Percentiles rank a stretch among this genome's conserved stretches.
phyloP scores from a whole-genome alignment of 1,140 invertebrate species.

The Drosophila tristis region DNA sequence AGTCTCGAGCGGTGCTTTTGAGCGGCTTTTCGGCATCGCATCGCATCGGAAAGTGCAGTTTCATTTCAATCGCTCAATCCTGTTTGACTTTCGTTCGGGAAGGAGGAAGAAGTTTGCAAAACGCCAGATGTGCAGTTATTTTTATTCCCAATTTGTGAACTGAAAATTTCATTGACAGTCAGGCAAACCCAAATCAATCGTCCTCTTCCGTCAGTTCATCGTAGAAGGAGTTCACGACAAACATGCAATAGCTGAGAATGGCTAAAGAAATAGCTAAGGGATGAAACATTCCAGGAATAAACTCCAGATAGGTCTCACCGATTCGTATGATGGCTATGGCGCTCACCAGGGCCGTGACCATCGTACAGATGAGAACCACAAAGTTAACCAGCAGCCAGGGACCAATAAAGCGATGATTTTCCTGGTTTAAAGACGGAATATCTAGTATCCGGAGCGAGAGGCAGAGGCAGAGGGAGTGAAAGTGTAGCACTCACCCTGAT shows the following conservation, averaged over 20 bases:
- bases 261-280: neutral
- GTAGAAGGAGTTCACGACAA: conserved; percentile 36
- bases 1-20: conserved; percentile 71
- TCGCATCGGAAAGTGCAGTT: conserved; percentile 51
- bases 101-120: conserved; percentile 4
- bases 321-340: conserved; percentile 6
- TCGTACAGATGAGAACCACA: conserved; percentile 23
- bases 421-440: neutral
- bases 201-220: neutral
- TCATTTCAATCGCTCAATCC: conserved; percentile 71
- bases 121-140: neutral
- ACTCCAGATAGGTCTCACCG: neutral
- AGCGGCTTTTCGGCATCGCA: conserved; percentile 42
- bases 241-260: conserved; percentile 6
- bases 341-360: conserved; percentile 33
- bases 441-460: neutral
- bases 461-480: too few species aligned
- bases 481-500: conserved; percentile 6
- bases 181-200: too few species aligned
- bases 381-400: conserved; percentile 34
- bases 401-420: conserved; percentile 8
- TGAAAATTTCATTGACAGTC: too few species aligned
- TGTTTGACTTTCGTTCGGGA: conserved; percentile 46
- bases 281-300: neutral
- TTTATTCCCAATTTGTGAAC: too few species aligned